Evolutionary conservation across 2,888 invertebrate genomes (phyloP), one percentile per base, ranked within the genome.

Genomic region (Ferrisia virgata): DNA sequence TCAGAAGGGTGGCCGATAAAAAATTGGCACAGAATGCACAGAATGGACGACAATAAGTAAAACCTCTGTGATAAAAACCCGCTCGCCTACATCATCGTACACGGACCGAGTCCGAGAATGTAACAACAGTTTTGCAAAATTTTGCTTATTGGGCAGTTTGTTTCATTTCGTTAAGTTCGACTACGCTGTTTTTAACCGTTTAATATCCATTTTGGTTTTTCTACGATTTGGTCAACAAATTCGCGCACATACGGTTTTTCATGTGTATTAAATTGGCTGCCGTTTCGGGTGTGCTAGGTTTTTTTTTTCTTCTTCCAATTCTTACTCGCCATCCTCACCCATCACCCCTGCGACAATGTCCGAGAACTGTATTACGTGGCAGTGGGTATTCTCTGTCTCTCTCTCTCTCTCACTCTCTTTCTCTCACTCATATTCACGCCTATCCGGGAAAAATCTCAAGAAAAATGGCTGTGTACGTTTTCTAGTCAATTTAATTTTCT

Each of bases 1-100:
- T 83, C 69, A 36, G 82, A 69, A 82, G 83, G 83, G 83, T 83
- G 72, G 76, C 64, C 82, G 83, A 83, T 82, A 83, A 83, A 83
- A 83, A 83, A 83, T 83, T 83, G 83, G 83, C 83, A 76, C 76
- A 76, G 83, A 83, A 72, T 83, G 83, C 83, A 40, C 76, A 39
- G 83, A 83, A 83, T 83, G 83, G 83, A 83, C 83, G 39, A 40
- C 72, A 76, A 83, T 47, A 76, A 76, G 72, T 76, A 76, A 76
- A 76, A 76, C 72, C 72, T 76, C 72, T 18, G 6, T 28, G 69
- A 69, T 69, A 69, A 76, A 64, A 64, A 15, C 64, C 47, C 53
- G 36, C 81, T 33, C 79, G 36, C n/a, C 18, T 79, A 8, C 31
- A 22, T n/a, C 72, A 4, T 3, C 8, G 8, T n/a, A 22, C 4